Evolutionary conservation across 2,797 vertebrate species (phyloP).

Genomic region (Avahi laniger): DNA sequence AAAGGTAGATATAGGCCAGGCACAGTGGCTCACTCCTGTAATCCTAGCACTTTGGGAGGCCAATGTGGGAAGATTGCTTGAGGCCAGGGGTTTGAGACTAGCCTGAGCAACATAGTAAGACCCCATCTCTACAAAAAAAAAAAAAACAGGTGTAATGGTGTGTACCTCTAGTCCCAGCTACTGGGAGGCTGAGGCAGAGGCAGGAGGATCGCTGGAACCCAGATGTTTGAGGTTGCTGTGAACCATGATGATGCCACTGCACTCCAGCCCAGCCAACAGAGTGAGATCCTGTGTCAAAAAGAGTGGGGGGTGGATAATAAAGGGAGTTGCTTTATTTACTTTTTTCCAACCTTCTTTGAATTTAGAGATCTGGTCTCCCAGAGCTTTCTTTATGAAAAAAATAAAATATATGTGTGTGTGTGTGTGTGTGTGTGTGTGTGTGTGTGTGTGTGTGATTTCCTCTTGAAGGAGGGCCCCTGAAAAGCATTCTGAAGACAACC

Average conservation of each 20-base stretch:
- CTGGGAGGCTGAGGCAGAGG: background rate
- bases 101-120: background rate
- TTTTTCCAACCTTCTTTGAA: slow-evolving; percentile 41
- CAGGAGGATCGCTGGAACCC: background rate
- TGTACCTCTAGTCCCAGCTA: background rate
- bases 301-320: background rate
- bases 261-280: background rate
- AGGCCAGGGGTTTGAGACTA: background rate
- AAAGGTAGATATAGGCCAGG: background rate
- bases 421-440: too few relatives aligned
- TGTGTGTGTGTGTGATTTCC: background rate
- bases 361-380: slow-evolving; percentile 23
- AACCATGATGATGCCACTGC: background rate
- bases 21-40: background rate
- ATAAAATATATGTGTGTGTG: too few relatives aligned
- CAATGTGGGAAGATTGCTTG: background rate
- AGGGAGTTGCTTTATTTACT: slow-evolving; percentile 18
- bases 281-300: background rate
- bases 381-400: slow-evolving; percentile 18
- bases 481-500: slow-evolving; percentile 31
- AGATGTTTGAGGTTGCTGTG: background rate
- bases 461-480: background rate
- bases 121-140: background rate
- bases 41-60: background rate
- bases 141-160: background rate